Conservation (phyloP, 2,888 invertebrate genomes). For the Plemyria rubiginata region DNA sequence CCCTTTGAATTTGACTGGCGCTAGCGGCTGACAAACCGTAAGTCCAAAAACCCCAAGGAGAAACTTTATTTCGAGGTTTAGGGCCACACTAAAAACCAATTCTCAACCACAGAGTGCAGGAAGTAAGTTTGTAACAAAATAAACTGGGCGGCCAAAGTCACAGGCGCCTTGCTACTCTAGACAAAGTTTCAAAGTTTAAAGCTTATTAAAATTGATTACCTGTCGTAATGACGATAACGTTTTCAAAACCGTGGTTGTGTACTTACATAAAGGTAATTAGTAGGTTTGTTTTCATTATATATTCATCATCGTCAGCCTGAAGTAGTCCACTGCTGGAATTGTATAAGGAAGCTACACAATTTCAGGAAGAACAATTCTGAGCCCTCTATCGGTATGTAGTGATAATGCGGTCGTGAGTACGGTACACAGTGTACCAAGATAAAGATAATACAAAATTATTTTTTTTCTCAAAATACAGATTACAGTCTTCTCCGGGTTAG, state of each 20-base stretch:
- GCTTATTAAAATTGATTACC: slow-evolving; percentile 29
- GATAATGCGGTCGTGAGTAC: too few relatives aligned
- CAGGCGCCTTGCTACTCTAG: slow-evolving; percentile 1
- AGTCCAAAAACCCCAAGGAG: slow-evolving; percentile 2
- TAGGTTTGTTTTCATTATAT: too few relatives aligned
- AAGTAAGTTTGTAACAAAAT: slow-evolving; percentile 5
- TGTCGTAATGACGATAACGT: slow-evolving; percentile 21
- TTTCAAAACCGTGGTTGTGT: slow-evolving; percentile 9
- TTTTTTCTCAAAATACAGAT: too few relatives aligned
- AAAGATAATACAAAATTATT: too few relatives aligned
- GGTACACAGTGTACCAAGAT: too few relatives aligned
- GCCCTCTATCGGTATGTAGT: too few relatives aligned
- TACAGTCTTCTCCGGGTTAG: too few relatives aligned
- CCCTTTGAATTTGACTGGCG: too few relatives aligned
- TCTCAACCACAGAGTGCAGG: not conserved
- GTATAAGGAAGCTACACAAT: too few relatives aligned
- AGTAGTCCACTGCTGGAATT: too few relatives aligned
- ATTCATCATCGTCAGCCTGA: too few relatives aligned
- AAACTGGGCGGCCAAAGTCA: slow-evolving; percentile 1
- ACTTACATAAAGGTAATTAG: not conserved
- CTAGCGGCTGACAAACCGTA: not conserved
- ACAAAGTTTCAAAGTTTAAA: slow-evolving; percentile 22
- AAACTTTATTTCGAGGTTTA: not conserved
- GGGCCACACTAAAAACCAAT: not conserved
- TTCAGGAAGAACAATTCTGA: too few relatives aligned